Conservation (phyloP, 2,113 vertebrate species). For the Pterocles orientalis region DNA sequence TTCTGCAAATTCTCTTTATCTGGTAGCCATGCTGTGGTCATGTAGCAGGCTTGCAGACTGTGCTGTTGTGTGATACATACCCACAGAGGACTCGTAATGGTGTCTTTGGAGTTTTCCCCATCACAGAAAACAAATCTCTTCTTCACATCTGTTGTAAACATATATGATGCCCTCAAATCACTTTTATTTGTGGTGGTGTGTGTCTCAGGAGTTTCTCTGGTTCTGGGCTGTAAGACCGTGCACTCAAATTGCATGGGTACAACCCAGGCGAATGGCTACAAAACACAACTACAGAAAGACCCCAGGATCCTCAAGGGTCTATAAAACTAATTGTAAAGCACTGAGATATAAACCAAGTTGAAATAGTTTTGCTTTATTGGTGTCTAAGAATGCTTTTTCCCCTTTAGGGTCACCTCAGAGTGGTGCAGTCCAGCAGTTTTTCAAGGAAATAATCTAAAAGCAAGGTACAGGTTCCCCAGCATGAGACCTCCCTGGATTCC, state of each 20-base stretch:
- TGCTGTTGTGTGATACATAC: fast-evolving
- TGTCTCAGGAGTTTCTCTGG: background rate
- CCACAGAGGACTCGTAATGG: fast-evolving
- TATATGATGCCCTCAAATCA: background rate
- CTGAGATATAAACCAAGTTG: background rate
- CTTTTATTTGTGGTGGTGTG: background rate
- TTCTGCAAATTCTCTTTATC: background rate
- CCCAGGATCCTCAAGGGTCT: background rate
- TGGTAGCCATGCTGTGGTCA: fast-evolving
- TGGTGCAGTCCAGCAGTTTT: background rate
- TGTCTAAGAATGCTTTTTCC: background rate
- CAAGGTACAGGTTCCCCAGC: background rate
- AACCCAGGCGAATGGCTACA: background rate
- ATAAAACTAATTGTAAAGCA: background rate
- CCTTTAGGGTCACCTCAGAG: background rate
- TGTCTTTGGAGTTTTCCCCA: background rate
- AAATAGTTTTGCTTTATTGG: background rate
- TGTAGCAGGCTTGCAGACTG: background rate
- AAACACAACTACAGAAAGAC: background rate
- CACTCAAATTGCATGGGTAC: background rate
- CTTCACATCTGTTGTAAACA: background rate
- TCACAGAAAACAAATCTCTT: background rate
- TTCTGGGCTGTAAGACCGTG: background rate
- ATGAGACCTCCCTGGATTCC: background rate
- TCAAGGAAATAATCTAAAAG: background rate